A percentile compares a stretch with the other conserved stretches of the same genome.
These are phyloP conservation scores for Hyles lineata DNA, from an alignment of 2,888 invertebrate genomes.

Conservation along the genomic window DNA sequence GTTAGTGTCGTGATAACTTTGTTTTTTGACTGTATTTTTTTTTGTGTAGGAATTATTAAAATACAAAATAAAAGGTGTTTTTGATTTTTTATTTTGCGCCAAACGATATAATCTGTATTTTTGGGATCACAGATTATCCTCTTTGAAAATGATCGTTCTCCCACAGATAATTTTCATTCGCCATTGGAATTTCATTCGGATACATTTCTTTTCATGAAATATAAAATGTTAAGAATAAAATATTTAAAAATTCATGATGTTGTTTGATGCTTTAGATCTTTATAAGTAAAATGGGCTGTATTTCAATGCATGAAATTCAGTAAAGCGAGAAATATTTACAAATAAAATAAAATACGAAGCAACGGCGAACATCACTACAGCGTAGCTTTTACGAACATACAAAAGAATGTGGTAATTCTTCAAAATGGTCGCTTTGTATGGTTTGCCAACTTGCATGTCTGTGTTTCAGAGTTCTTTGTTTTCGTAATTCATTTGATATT, in stretches of 20 bases:
- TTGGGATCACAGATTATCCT: not conserved
- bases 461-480: conserved; percentile 83
- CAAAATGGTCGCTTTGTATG: conserved; percentile 89
- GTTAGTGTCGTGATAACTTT: too few species aligned
- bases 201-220: not conserved
- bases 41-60: too few species aligned
- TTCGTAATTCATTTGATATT: conserved; percentile 69
- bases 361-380: conserved; percentile 59
- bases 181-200: conserved; percentile 29
- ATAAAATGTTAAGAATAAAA: not conserved
- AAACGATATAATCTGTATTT: not conserved
- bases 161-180: conserved; percentile 23
- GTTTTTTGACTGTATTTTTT: too few species aligned
- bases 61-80: not conserved
- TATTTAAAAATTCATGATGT: not conserved
- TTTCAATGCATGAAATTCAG: not conserved
- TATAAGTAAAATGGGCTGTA: not conserved
- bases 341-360: conserved; percentile 40
- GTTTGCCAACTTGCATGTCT: conserved; percentile 86
- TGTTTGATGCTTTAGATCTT: not conserved
- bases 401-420: conserved; percentile 89
- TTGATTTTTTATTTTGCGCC: not conserved
- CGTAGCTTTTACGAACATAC: conserved; percentile 70
- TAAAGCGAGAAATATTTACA: conserved; percentile 22
- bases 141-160: not conserved